phyloP scores from a whole-genome alignment of 2,888 invertebrate species.

The Pseudanteris insignis region DNA sequence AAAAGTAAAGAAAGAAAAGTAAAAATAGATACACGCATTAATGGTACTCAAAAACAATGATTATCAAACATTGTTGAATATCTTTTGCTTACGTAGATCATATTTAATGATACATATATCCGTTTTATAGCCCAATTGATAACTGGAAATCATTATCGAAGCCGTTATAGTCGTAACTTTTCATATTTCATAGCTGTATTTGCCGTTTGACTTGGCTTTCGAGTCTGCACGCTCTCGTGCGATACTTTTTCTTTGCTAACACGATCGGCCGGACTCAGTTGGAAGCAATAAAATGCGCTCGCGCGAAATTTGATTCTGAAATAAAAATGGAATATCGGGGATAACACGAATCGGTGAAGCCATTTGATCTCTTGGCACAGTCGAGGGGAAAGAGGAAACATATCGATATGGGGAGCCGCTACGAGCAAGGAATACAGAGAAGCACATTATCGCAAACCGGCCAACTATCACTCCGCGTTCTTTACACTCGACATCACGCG shows the following conservation, averaged over 20 bases:
- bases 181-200: slow-evolving; percentile 20
- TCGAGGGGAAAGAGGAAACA: slow-evolving; percentile 49
- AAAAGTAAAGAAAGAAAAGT: too few relatives aligned
- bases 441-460: slow-evolving; percentile 63
- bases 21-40: too few relatives aligned
- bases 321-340: slow-evolving; percentile 65
- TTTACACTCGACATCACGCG: slow-evolving; percentile 43
- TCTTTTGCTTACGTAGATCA: too few relatives aligned
- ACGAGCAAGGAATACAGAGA: slow-evolving; percentile 65
- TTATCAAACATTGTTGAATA: too few relatives aligned
- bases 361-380: slow-evolving; percentile 63
- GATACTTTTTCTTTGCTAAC: slow-evolving; percentile 21
- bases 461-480: slow-evolving; percentile 39
- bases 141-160: slow-evolving; percentile 17
- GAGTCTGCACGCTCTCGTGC: slow-evolving; percentile 2
- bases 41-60: too few relatives aligned
- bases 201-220: background rate
- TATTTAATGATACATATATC: slow-evolving; percentile 15
- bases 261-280: slow-evolving; percentile 29
- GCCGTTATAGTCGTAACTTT: slow-evolving; percentile 31
- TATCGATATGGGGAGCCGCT: slow-evolving; percentile 65
- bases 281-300: slow-evolving; percentile 56
- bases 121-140: slow-evolving; percentile 21
- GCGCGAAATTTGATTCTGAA: slow-evolving; percentile 64
- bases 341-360: slow-evolving; percentile 67